phyloP scores from a whole-genome alignment of 2,888 invertebrate species.

The Brenthis hecate region DNA sequence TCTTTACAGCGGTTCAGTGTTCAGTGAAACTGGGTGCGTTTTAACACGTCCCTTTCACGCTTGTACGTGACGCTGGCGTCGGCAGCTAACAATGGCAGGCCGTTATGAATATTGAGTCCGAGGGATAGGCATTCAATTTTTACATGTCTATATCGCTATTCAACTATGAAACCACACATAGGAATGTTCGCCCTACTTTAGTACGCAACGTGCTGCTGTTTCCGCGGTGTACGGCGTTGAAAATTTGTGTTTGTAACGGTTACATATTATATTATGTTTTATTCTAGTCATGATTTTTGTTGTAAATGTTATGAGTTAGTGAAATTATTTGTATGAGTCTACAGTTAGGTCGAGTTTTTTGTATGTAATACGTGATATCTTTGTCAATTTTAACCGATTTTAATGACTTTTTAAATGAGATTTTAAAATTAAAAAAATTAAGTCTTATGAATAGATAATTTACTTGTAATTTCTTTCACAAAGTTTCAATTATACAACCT shows the following conservation, averaged over 20 bases:
- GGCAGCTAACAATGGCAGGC: slow-evolving; percentile 73
- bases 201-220: slow-evolving; percentile 47
- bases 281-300: slow-evolving; percentile 4
- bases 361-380: too few relatives aligned
- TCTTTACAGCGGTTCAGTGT: slow-evolving; percentile 48
- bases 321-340: too few relatives aligned
- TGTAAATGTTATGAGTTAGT: too few relatives aligned
- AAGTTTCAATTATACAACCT: too few relatives aligned
- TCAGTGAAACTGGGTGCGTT: slow-evolving; percentile 60
- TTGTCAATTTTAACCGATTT: too few relatives aligned
- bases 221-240: slow-evolving; percentile 54
- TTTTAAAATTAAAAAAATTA: too few relatives aligned
- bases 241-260: slow-evolving; percentile 50
- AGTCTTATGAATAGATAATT: too few relatives aligned
- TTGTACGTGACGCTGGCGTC: slow-evolving; percentile 69
- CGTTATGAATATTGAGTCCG: slow-evolving; percentile 76
- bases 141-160: slow-evolving; percentile 49
- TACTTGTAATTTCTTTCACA: too few relatives aligned
- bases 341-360: too few relatives aligned
- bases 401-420: too few relatives aligned
- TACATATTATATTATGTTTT: slow-evolving; percentile 11
- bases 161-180: slow-evolving; percentile 52
- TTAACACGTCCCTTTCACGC: slow-evolving; percentile 70
- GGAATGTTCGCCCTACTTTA: slow-evolving; percentile 59
- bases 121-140: slow-evolving; percentile 66